phyloP scores from a whole-genome alignment of 2,797 vertebrate genomes.

The Avahi laniger region DNA sequence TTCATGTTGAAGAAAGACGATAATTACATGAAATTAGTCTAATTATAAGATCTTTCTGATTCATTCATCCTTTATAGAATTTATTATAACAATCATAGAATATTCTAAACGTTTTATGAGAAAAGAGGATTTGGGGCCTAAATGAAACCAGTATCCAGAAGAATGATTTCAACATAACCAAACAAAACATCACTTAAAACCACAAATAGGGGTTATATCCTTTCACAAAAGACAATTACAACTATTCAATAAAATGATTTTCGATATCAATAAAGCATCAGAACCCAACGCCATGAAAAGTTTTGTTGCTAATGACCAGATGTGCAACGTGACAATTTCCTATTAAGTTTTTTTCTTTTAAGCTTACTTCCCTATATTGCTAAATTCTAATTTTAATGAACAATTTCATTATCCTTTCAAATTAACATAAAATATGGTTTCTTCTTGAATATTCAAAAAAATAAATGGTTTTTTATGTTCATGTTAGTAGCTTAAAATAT shows the following conservation, averaged over 20 bases:
- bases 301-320: background rate
- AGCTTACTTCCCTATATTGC: accelerated
- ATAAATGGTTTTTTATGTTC: constrained; percentile 34
- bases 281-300: background rate
- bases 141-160: constrained; percentile 33
- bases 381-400: constrained; percentile 46
- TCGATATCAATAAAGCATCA: background rate
- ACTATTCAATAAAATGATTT: constrained; percentile 13
- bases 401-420: constrained; percentile 6
- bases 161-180: background rate
- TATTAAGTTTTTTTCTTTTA: background rate
- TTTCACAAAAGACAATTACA: background rate
- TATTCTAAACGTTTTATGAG: background rate
- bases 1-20: background rate
- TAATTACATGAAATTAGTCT: constrained; percentile 42
- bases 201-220: background rate
- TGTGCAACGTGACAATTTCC: background rate
- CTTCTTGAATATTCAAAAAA: constrained; percentile 50
- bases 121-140: background rate
- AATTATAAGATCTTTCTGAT: constrained; percentile 30
- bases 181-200: constrained; percentile 14
- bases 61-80: constrained; percentile 12
- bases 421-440: constrained; percentile 39
- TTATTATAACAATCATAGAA: background rate
- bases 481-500: constrained; percentile 45